phyloP scores from a whole-genome alignment of 2,888 invertebrate species.

The Mythimna loreyi region DNA sequence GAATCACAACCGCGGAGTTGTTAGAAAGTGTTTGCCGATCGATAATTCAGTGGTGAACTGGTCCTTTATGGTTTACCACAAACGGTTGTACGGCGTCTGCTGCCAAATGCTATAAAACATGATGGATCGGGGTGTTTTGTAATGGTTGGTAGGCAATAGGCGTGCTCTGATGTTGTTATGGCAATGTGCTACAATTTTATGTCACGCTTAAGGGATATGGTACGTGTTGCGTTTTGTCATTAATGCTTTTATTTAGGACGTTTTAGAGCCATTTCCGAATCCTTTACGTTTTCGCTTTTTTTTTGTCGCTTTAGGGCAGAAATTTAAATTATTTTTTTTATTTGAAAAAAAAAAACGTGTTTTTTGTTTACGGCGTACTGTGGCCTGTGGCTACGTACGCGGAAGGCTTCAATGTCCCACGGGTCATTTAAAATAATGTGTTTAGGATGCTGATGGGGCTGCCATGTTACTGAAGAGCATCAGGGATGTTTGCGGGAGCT shows the following conservation, averaged over 20 bases:
- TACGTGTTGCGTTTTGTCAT: slow-evolving; percentile 1
- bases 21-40: slow-evolving; percentile 58
- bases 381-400: too few relatives aligned
- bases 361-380: too few relatives aligned
- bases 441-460: too few relatives aligned
- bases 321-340: too few relatives aligned
- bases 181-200: slow-evolving; percentile 37
- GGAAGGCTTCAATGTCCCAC: too few relatives aligned
- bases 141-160: slow-evolving; percentile 15
- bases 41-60: slow-evolving; percentile 36
- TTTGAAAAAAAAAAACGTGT: too few relatives aligned
- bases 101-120: slow-evolving; percentile 59
- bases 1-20: slow-evolving; percentile 52
- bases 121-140: slow-evolving; percentile 51
- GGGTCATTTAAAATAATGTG: too few relatives aligned
- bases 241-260: slow-evolving; percentile 2
- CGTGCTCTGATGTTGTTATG: slow-evolving; percentile 38
- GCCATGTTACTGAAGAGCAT: too few relatives aligned
- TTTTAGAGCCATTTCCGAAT: background rate
- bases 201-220: slow-evolving; percentile 9
- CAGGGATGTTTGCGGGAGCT: too few relatives aligned
- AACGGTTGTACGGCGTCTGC: slow-evolving; percentile 48
- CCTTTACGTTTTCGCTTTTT: background rate
- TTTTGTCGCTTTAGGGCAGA: too few relatives aligned
- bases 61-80: slow-evolving; percentile 47